Percentiles rank a stretch among this genome's conserved stretches.
Conservation (phyloP, 2,888 invertebrate genomes). For the Caenorhabditis drosophilae region DNA sequence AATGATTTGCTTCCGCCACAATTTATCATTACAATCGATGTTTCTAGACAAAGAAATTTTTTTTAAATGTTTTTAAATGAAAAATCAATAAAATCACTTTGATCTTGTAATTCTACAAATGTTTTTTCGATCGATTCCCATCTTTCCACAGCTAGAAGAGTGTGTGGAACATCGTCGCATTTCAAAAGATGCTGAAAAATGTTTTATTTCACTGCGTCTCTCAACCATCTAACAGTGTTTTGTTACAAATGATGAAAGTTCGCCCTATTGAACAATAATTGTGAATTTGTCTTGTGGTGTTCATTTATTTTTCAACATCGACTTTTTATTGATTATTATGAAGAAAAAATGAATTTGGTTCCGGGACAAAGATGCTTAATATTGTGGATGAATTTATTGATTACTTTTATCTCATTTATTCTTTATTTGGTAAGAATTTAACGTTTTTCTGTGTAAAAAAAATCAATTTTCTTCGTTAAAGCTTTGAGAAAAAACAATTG, state of each 20-base stretch:
- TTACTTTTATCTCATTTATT: slow-evolving; percentile 22
- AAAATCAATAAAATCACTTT: no score
- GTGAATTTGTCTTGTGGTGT: not conserved
- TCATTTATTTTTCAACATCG: no score
- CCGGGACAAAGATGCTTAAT: slow-evolving; percentile 35
- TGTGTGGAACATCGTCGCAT: slow-evolving; percentile 59
- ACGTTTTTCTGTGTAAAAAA: no score
- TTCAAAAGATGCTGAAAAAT: slow-evolving; percentile 56
- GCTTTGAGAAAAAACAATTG: not conserved
- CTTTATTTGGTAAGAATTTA: slow-evolving; percentile 43
- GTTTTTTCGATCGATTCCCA: slow-evolving; percentile 50
- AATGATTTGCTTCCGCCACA: slow-evolving; percentile 57
- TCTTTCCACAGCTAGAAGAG: slow-evolving; percentile 51
- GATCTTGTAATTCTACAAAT: slow-evolving; percentile 42
- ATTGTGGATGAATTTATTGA: slow-evolving; percentile 15
- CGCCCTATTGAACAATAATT: slow-evolving; percentile 1
- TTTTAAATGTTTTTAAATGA: no score
- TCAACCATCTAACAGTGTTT: not conserved
- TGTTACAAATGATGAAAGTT: not conserved
- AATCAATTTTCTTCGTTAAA: not conserved
- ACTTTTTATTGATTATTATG: no score
- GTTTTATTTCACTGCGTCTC: not conserved
- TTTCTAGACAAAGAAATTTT: no score
- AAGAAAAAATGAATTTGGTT: slow-evolving; percentile 16
- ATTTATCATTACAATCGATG: slow-evolving; percentile 55